Base-by-base conservation (phyloP, 2,888 invertebrate genomes). In the Busseola fusca region DNA sequence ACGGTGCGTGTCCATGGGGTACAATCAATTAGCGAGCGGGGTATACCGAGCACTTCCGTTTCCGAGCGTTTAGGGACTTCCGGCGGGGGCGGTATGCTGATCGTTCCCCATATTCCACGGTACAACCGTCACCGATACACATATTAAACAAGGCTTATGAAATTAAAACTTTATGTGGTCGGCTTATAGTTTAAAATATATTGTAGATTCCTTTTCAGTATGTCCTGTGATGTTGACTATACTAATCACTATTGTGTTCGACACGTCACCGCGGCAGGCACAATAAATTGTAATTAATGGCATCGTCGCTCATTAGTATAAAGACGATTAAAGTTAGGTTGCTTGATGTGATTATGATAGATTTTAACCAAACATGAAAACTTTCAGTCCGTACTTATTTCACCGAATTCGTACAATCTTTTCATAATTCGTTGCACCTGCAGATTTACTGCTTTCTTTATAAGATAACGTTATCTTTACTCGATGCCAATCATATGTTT, bases 61-160 rank as follows among this genome's bases (percentile, higher is more conserved):
- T 93, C 93, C 93, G 93, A 93, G 90, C 93, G 93, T 94, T 94
- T 94, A 94, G 92, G 90, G 87, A 92, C 94, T 92, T 95, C 95
- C 95, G 94, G 90, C 88, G 89, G 87, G 91, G 91, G 90, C 87
- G 87, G 87, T 73, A 84, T 81, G 66, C 76, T 73, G 82, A 72
- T 81, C 76, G 77, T 78, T 78, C 81, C 82, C 80, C 64, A 72
- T 74, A 70, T 71, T 76, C 80, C 76, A 80, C 71, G 64, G 65
- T 74, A 73, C 81, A 73, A 73, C 73, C 80, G 73, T 58, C 79
- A 69, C 42, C 69, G 56, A 76, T 21, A 70, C 18, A 65, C 30
- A 57, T 57, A 63, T 69, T 65, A 18, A 34, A 25, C 25, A 25
- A 74, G 6, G 25, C 37, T 40, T 45, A n/a, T 30, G 66, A 45